Base-by-base conservation (phyloP, 92 coral and sea anemone genomes). In the Ricordea florida region DNA sequence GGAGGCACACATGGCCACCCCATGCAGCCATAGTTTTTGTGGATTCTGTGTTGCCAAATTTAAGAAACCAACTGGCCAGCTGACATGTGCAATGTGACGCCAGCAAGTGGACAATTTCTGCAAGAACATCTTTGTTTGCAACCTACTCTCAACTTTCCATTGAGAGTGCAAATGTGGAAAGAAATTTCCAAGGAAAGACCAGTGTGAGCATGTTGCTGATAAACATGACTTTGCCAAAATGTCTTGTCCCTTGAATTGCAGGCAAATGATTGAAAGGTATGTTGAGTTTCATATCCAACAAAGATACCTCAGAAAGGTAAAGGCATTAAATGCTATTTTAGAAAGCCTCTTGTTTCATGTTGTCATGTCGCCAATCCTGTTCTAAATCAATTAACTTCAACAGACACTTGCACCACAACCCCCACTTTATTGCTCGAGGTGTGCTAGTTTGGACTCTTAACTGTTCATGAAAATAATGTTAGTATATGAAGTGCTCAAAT, bases 21-120 rank as follows among this genome's bases (percentile, higher is more conserved):
- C 61, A 53, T 26, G 35, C 18, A 37, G 61, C n/a, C 61, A 53
- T 37, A 57, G 23, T 29, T 57, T 29, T 57, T 57, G 63, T n/a
- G 63, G 41, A 14, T 29, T 29, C 10, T 57, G 63, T 18, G 63
- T 31, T 0, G 25, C 17, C 40, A 38, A 32, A 57, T 57, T 57
- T 13, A 29, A 57, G 8, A 14, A 27, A 29, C 30, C 4, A 3
- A 29, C 3, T 14, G 21, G 9, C 41, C 22, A 14, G 21, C 17
- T 29, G 6, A 14, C 21, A 16, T 29, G 63, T 29, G 40, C 38
- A 18, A 57, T 57, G 63, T 57, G 63, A 14, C 20, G 63, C 40
- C 63, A 29, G 10, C 41, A 1, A 32, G 63, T 30, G 21, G 17
- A 3, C 3, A 18, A 14, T 16, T 57, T 57, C 23, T 57, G 63